These are phyloP conservation scores for Nestor notabilis DNA, from an alignment of 2,113 vertebrate species.

Conservation along the genomic window DNA sequence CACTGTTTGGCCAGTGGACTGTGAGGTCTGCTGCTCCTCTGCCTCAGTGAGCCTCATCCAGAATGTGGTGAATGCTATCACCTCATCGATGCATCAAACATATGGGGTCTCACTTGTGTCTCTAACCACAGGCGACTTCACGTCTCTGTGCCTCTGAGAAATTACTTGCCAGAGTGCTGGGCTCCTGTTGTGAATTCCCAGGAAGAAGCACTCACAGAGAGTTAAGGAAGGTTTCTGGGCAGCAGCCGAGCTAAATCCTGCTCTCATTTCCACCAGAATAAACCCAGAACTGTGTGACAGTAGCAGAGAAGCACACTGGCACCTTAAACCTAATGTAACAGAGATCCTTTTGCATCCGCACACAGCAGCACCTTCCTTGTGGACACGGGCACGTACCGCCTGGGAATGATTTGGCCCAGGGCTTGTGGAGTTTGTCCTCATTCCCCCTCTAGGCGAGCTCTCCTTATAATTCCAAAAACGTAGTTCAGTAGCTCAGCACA, in stretches of 20 bases:
- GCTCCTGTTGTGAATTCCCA: neutral
- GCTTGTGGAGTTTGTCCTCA: slow-evolving; percentile 37
- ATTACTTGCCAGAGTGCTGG: neutral
- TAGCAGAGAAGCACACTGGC: neutral
- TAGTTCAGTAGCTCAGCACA: slow-evolving; percentile 38
- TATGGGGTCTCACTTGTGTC: neutral
- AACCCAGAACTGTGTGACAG: neutral
- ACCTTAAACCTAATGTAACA: accelerated
- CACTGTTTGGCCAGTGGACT: neutral
- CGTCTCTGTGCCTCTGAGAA: neutral
- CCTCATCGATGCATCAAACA: neutral
- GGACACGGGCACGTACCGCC: accelerated
- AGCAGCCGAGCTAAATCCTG: neutral
- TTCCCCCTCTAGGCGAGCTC: neutral
- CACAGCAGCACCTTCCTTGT: neutral
- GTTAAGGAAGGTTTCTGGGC: neutral
- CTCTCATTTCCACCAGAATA: neutral
- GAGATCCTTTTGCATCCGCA: neutral
- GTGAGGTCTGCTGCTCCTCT: neutral
- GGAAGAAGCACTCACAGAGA: neutral
- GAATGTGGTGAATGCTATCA: neutral
- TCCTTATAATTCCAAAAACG: slow-evolving; percentile 48
- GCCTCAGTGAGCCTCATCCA: neutral
- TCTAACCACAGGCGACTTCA: neutral
- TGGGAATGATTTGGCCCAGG: neutral